Percentiles rank a stretch among this genome's conserved stretches.
phyloP scores from a whole-genome alignment of 2,797 vertebrate species.

The Acrossocheilus wenchowensis region DNA sequence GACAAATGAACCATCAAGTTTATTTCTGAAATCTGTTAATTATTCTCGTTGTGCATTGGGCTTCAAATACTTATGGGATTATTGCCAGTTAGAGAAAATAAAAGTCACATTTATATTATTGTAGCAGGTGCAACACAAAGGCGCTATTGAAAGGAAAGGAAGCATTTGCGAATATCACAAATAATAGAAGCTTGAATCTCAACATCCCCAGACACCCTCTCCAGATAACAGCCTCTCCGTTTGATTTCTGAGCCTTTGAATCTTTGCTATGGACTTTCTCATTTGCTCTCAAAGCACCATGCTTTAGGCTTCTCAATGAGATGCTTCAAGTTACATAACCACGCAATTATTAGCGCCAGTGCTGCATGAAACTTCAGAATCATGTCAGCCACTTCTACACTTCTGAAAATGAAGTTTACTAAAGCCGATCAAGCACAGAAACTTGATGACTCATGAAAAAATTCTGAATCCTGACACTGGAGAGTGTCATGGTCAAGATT shows the following conservation, averaged over 20 bases:
- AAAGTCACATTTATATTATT: constrained; percentile 3
- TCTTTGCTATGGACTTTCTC: constrained; percentile 7
- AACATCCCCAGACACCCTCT: constrained; percentile 1
- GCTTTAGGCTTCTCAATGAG: constrained; percentile 22
- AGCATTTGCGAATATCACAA: background rate
- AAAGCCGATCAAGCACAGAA: constrained; percentile 20
- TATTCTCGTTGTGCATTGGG: too few relatives aligned
- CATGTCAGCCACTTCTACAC: constrained; percentile 20
- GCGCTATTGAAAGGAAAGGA: background rate
- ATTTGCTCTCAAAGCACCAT: background rate
- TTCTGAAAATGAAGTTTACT: constrained; percentile 12
- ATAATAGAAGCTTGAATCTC: background rate
- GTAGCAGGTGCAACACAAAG: background rate
- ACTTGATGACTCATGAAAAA: constrained; percentile 9
- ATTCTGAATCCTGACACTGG: background rate
- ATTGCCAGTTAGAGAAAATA: background rate
- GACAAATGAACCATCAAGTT: background rate
- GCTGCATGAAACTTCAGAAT: constrained; percentile 21
- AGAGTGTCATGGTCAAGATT: constrained; percentile 21
- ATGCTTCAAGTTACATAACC: constrained; percentile 20
- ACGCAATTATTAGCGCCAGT: background rate
- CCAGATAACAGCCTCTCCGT: background rate
- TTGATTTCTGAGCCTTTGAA: constrained; percentile 15
- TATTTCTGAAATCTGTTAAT: background rate
- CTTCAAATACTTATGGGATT: background rate